These are phyloP conservation scores for Epizoanthus illoricatus DNA, from an alignment of 92 coral and sea anemone genomes.

Conservation along the genomic window DNA sequence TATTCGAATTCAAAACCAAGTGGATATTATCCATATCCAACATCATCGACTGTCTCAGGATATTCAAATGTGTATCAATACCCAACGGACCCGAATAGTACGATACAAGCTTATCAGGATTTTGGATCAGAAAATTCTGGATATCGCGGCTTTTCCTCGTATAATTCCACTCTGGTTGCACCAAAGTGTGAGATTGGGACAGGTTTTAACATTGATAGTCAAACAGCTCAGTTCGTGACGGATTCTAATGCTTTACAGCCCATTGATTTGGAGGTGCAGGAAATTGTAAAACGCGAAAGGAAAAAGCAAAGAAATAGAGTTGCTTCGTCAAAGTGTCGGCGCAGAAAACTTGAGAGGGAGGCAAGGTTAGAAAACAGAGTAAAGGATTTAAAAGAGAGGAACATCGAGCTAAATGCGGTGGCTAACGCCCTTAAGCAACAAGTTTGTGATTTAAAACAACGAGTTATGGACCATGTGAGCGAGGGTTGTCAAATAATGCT, in stretches of 20 bases:
- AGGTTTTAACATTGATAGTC: conserved; percentile 71
- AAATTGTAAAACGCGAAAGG: conserved; percentile 95
- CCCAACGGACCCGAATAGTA: conserved; percentile 64
- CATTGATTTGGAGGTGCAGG: conserved; percentile 96
- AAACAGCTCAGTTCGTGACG: conserved; percentile 68
- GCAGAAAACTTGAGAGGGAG: conserved; percentile 93
- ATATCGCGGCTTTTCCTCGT: conserved; percentile 83
- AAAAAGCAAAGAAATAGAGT: conserved; percentile 96
- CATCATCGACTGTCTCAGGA: conserved; percentile 53
- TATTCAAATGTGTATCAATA: conserved; percentile 72
- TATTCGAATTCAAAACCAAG: conserved; percentile 67
- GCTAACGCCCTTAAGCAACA: conserved; percentile 97
- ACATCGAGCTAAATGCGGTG: conserved; percentile 91
- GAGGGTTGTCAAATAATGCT: conserved; percentile 99
- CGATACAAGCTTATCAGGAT: conserved; percentile 76
- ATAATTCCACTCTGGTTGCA: conserved; percentile 73
- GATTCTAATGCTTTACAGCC: conserved; percentile 83
- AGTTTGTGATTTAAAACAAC: conserved; percentile 95
- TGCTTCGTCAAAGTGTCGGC: conserved; percentile 98
- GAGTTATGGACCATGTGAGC: conserved; percentile 98
- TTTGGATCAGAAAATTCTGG: conserved; percentile 65
- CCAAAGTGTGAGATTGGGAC: conserved; percentile 78
- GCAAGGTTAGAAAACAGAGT: conserved; percentile 89
- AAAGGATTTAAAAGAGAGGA: conserved; percentile 87
- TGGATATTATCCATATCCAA: conserved; percentile 69